Evolutionary conservation across 2,797 vertebrate species (phyloP).

Genomic region (Sebastes melanostomus): DNA sequence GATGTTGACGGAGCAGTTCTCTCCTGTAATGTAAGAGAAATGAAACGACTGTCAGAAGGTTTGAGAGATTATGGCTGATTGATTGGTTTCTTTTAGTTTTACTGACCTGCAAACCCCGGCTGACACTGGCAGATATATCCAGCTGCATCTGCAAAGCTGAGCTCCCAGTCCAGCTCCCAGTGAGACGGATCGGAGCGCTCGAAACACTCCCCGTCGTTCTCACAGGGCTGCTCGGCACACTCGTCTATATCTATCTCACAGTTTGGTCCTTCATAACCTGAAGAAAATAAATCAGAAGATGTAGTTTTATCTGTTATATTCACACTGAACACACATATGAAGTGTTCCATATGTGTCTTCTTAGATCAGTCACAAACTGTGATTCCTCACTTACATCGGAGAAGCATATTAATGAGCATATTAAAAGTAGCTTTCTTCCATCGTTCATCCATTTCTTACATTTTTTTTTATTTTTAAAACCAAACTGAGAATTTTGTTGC

Average conservation of each 20-base stretch:
- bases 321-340: not conserved
- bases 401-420: not conserved
- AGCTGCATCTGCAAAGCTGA: slow-evolving; percentile 84
- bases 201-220: slow-evolving; percentile 85
- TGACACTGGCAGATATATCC: slow-evolving; percentile 91
- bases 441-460: not conserved
- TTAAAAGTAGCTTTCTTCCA: not conserved
- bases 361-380: not conserved
- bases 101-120: slow-evolving; percentile 89
- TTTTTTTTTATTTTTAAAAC: not conserved
- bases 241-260: slow-evolving; percentile 91
- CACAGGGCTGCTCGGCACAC: slow-evolving; percentile 85
- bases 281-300: not conserved
- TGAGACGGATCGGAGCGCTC: slow-evolving; percentile 85
- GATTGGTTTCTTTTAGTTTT: not conserved
- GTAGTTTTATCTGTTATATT: not conserved
- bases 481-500: not conserved
- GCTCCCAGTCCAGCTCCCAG: slow-evolving; percentile 81
- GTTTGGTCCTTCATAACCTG: slow-evolving; percentile 88
- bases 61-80: not conserved
- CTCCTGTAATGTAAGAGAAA: slow-evolving; percentile 75
- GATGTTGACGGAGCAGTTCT: slow-evolving; percentile 87
- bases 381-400: not conserved
- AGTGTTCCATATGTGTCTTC: not conserved
- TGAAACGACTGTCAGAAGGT: not conserved